Base-by-base conservation (phyloP, 2,888 invertebrate species). In the Linyphia triangularis region DNA sequence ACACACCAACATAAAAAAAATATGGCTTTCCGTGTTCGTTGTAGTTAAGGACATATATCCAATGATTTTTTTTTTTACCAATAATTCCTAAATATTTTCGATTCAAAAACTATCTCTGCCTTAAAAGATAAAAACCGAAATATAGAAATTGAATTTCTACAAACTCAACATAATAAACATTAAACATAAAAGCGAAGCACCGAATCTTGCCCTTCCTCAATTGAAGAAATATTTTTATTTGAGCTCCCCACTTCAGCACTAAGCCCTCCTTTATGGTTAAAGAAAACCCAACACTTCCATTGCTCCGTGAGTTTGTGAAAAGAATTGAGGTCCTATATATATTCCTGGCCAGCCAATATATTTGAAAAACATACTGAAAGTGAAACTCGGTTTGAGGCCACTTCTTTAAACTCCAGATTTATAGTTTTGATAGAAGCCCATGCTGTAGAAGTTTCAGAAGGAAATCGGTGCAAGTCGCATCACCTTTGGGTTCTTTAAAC, bases 381-480 rank as follows among this genome's bases (percentile, higher is more conserved):
- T 79, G 59, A 69, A 67, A 59, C 81, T 51, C 13, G 16, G 78
- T 43, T 81, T 16, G n/a, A 51, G 51, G 51, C 26, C 26, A 26
- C 69, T 69, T 24, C 69, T 81, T 69, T 69, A 57, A 59, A 69
- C 57, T n/a, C 22, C 19, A 33, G 69, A 81, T 81, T 81, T 81
- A 81, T 69, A 67, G 69, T 69, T 69, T 69, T 81, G 81, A 81
- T 81, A 81, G 69, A 79, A 81, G 57, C 69, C 81, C 69, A 43
- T 43, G 24, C 40, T 26, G 73, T 30, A 57, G 57, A 13, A 6
- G 13, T 16, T 28, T 59, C 57, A 0, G 22, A 19, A 33, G 33
- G 33, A 33, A 24, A 61, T 19, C 19, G 61, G 63, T 63, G 9
- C 9, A 63, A 51, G 26, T 16, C 2, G 33, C 16, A 5, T 40